A percentile compares a stretch with the other conserved stretches of the same genome.
Evolutionary conservation across 2,888 invertebrate genomes (phyloP).

Genomic region (Drosophila meridiana): DNA sequence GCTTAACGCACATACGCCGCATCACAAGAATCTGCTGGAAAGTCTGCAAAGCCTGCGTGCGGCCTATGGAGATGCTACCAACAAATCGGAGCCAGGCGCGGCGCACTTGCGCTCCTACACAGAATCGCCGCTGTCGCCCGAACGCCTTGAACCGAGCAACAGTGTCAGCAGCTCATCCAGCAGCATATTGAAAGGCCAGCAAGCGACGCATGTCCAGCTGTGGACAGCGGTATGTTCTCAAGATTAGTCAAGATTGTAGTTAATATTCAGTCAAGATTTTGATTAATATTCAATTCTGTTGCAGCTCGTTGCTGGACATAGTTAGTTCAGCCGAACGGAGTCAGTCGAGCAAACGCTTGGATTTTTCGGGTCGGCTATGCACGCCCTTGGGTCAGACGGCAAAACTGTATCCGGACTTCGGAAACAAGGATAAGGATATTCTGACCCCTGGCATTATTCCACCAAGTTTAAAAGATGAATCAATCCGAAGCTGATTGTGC

Average conservation of each 20-base stretch:
- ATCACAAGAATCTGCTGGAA: slow-evolving; percentile 91
- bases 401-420: slow-evolving; percentile 90
- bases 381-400: slow-evolving; percentile 88
- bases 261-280: not conserved
- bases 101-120: slow-evolving; percentile 89
- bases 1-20: slow-evolving; percentile 91
- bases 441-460: slow-evolving; percentile 26
- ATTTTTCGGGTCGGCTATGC: slow-evolving; percentile 89
- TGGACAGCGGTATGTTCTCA: slow-evolving; percentile 73
- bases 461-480: slow-evolving; percentile 75
- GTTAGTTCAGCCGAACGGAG: slow-evolving; percentile 86
- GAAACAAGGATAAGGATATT: slow-evolving; percentile 80
- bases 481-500: slow-evolving; percentile 44
- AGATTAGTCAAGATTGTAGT: too few species aligned
- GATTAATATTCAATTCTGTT: not conserved
- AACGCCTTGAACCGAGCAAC: slow-evolving; percentile 86
- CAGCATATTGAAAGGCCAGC: slow-evolving; percentile 68
- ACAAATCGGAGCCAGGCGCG: slow-evolving; percentile 87
- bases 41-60: slow-evolving; percentile 89
- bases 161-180: slow-evolving; percentile 43
- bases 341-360: slow-evolving; percentile 85
- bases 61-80: slow-evolving; percentile 86
- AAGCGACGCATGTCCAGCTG: slow-evolving; percentile 77
- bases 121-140: slow-evolving; percentile 94
- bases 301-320: slow-evolving; percentile 86